phyloP scores from a whole-genome alignment of 2,888 invertebrate genomes.

The Tridacna gigas region DNA sequence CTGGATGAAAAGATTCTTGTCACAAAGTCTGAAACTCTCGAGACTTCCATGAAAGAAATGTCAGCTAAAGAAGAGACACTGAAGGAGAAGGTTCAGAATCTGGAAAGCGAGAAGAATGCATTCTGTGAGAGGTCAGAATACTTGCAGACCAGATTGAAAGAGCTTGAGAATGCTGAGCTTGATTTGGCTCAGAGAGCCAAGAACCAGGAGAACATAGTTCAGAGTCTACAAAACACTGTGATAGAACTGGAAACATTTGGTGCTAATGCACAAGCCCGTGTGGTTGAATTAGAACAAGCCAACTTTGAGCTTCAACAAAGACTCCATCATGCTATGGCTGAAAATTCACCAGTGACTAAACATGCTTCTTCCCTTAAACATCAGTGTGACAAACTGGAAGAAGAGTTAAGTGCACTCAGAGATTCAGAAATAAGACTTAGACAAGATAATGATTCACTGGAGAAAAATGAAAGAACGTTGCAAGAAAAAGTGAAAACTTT shows the following conservation, averaged over 20 bases:
- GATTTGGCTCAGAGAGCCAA: conserved; percentile 72
- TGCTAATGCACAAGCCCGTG: conserved; percentile 74
- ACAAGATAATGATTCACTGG: conserved; percentile 70
- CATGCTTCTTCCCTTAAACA: conserved; percentile 71
- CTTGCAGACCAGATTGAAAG: conserved; percentile 72
- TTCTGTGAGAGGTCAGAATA: conserved; percentile 76
- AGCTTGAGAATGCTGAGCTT: conserved; percentile 75
- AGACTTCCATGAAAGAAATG: conserved; percentile 78
- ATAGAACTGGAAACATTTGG: conserved; percentile 76
- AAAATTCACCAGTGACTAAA: conserved; percentile 75
- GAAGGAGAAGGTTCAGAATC: conserved; percentile 74
- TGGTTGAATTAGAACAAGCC: conserved; percentile 74
- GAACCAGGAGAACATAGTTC: conserved; percentile 75
- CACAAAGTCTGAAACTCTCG: conserved; percentile 75
- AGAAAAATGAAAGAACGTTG: conserved; percentile 70
- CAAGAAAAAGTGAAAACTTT: conserved; percentile 73
- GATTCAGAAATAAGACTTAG: conserved; percentile 71
- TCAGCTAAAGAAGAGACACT: conserved; percentile 77
- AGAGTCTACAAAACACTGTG: conserved; percentile 70
- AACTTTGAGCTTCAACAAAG: conserved; percentile 75
- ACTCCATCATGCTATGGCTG: conserved; percentile 74
- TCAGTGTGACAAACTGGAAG: conserved; percentile 70
- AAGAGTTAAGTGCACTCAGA: conserved; percentile 65
- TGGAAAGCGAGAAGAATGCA: conserved; percentile 78
- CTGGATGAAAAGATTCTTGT: conserved; percentile 77